Percentiles rank a stretch among this genome's conserved stretches.
These are phyloP conservation scores for Pollenia griseotomentosa DNA, from an alignment of 2,888 invertebrate species.

Conservation along the genomic window DNA sequence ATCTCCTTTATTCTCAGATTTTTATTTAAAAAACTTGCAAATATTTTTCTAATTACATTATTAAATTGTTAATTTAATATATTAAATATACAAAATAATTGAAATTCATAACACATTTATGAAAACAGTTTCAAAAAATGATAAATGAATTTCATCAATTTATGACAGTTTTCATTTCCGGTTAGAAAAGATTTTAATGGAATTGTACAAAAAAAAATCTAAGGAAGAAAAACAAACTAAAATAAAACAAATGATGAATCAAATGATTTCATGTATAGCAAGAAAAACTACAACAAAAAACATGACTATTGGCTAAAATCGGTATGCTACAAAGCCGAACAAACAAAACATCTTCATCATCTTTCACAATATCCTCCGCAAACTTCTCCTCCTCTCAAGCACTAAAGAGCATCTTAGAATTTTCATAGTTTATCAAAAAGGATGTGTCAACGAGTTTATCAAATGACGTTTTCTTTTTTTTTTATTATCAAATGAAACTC, in stretches of 20 bases:
- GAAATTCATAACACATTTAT: conserved; percentile 50
- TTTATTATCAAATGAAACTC: conserved; percentile 19
- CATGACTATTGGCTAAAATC: conserved; percentile 27
- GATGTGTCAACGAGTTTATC: conserved; percentile 69
- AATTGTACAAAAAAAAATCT: conserved; percentile 31
- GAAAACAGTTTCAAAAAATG: conserved; percentile 73
- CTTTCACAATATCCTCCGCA: conserved; percentile 24
- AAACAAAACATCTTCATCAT: conserved; percentile 57
- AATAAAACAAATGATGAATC: conserved; percentile 65
- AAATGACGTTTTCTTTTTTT: conserved; percentile 48
- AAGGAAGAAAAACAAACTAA: conserved; percentile 21
- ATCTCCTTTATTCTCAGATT: too few relatives aligned
- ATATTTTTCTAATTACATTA: too few relatives aligned
- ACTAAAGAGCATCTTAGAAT: neutral
- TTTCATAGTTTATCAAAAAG: conserved; percentile 46
- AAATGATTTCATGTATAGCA: conserved; percentile 42
- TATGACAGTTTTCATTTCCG: conserved; percentile 83
- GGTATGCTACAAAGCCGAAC: conserved; percentile 30
- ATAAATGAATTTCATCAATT: conserved; percentile 82
- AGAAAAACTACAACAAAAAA: neutral
- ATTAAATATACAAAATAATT: neutral
- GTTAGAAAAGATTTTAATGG: conserved; percentile 55
- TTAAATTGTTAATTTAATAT: too few relatives aligned
- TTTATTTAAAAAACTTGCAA: too few relatives aligned
- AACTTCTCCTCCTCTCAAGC: neutral